Conservation (phyloP, 2,888 invertebrate species). For the Coleophora flavipennella region DNA sequence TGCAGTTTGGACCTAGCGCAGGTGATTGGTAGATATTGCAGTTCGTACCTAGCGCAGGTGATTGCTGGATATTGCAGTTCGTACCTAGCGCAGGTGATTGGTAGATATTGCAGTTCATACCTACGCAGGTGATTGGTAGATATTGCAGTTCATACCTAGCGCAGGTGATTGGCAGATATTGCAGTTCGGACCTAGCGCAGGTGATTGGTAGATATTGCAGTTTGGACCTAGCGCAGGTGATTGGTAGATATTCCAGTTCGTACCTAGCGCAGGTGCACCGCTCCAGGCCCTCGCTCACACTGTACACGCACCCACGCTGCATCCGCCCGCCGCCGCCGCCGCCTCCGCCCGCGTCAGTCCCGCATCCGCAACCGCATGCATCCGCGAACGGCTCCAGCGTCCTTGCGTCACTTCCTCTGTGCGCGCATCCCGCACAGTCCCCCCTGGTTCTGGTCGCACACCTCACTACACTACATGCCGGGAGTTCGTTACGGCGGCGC, state of each 20-base stretch:
- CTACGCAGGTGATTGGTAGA: no score
- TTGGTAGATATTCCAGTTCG: neutral
- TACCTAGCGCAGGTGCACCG: slow-evolving; percentile 62
- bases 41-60: no score
- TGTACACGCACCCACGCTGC: slow-evolving; percentile 66
- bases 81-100: no score
- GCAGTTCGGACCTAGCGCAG: no score
- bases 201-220: no score
- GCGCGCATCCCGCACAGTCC: neutral
- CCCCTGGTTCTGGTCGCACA: no score
- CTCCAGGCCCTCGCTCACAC: slow-evolving; percentile 67
- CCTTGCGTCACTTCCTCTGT: slow-evolving; percentile 4
- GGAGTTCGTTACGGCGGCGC: neutral
- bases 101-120: no score
- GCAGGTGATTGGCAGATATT: no score
- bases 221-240: neutral
- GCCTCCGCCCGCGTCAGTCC: slow-evolving; percentile 42
- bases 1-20: no score
- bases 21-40: no score
- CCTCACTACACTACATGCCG: slow-evolving; percentile 1
- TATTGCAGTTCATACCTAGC: no score
- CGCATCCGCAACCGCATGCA: slow-evolving; percentile 23
- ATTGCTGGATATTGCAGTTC: no score
- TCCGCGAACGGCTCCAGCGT: slow-evolving; percentile 5
- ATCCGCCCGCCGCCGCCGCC: slow-evolving; percentile 43